These are phyloP conservation scores for Thymallus thymallus DNA, from an alignment of 2,113 vertebrate genomes.

Conservation along the genomic window DNA sequence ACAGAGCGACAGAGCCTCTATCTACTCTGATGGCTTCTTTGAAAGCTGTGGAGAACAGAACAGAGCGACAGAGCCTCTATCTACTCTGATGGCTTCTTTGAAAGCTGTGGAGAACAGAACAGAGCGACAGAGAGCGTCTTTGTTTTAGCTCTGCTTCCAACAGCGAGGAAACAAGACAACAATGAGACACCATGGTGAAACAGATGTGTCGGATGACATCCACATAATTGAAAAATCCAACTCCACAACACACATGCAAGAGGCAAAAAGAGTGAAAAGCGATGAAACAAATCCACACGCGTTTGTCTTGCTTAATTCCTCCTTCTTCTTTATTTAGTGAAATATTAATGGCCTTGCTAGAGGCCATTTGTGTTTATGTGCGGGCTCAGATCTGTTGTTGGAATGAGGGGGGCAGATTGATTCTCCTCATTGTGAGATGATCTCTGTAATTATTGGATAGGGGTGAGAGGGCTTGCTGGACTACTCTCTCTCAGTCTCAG, in stretches of 20 bases:
- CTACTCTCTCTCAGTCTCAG: conserved; percentile 1
- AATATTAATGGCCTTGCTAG: conserved; percentile 63
- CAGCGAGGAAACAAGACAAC: conserved; percentile 30
- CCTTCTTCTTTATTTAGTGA: conserved; percentile 60
- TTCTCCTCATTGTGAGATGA: conserved; percentile 41
- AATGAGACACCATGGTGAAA: conserved; percentile 28
- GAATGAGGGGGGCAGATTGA: conserved; percentile 4
- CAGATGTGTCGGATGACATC: conserved; percentile 32
- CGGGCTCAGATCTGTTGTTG: conserved; percentile 40
- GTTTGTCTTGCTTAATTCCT: conserved; percentile 48
- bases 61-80: too few species aligned
- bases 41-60: too few species aligned
- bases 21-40: too few species aligned
- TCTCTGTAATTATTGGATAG: conserved; percentile 34
- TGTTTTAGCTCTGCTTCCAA: conserved; percentile 43
- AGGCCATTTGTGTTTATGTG: conserved; percentile 58
- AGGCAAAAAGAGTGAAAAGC: conserved; percentile 20
- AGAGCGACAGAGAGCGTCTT: conserved; percentile 1
- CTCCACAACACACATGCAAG: not conserved
- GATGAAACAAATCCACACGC: not conserved
- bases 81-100: too few species aligned
- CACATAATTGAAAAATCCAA: not conserved
- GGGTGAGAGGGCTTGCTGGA: conserved; percentile 2
- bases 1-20: too few species aligned
- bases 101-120: too few species aligned